A percentile compares a stretch with the other conserved stretches of the same genome.
Conservation (phyloP, 2,113 vertebrate species). For the Raja brachyura region DNA sequence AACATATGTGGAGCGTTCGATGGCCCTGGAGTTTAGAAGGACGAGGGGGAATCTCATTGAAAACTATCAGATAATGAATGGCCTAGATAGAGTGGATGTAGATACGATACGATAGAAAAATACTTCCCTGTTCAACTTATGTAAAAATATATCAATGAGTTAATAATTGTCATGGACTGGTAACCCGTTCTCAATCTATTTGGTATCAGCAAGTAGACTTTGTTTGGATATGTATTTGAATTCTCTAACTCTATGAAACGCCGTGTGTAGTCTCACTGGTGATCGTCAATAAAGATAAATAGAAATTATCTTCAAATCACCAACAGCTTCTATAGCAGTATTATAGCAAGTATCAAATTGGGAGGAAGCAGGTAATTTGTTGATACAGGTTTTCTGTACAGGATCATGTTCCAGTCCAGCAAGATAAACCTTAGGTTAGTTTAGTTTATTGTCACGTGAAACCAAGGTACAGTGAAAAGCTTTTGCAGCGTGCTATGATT, state of each 20-base stretch:
- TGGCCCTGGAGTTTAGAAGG: too few species aligned
- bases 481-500: too few species aligned
- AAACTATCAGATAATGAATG: too few species aligned
- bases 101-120: too few species aligned
- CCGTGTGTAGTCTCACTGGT: background rate
- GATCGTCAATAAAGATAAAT: background rate
- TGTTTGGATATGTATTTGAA: background rate
- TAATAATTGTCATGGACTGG: background rate
- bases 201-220: background rate
- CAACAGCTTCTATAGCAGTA: background rate
- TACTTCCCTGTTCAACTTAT: background rate
- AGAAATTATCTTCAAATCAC: background rate
- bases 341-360: background rate
- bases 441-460: too few species aligned
- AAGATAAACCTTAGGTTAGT: too few species aligned
- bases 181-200: background rate
- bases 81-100: too few species aligned
- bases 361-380: background rate
- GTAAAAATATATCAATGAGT: background rate
- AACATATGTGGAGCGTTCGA: too few species aligned
- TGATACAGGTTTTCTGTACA: background rate
- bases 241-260: background rate
- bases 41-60: too few species aligned
- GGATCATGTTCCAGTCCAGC: background rate
- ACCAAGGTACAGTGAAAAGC: too few species aligned